Evolutionary conservation across 2,113 vertebrate species (phyloP).

Genomic region (Herpailurus yagouaroundi): DNA sequence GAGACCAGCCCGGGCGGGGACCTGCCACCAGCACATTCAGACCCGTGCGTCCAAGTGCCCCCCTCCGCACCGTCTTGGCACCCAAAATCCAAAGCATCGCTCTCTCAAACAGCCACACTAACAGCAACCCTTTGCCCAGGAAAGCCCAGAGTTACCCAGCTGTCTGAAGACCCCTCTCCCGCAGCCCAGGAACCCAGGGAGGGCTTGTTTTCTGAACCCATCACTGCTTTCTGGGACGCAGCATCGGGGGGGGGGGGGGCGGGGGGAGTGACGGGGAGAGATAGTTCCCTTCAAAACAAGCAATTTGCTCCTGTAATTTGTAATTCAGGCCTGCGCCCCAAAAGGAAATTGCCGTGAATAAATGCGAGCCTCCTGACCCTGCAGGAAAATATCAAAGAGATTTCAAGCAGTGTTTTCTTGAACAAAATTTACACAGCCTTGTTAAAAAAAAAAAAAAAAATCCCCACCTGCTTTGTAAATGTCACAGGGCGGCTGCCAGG

Average conservation of each 20-base stretch:
- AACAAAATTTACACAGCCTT: neutral
- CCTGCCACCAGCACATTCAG: neutral
- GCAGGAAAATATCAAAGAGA: conserved; percentile 6
- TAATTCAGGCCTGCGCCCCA: neutral
- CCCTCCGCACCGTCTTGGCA: neutral
- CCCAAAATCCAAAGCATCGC: neutral
- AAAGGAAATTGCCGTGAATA: neutral
- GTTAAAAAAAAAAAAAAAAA: neutral
- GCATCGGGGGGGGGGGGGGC: accelerated
- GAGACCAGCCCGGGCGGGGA: accelerated
- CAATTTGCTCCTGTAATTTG: neutral
- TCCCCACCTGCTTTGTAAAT: neutral
- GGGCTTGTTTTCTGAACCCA: neutral
- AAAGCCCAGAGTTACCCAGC: neutral
- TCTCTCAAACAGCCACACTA: neutral
- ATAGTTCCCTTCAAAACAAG: neutral
- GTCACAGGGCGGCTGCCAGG: neutral
- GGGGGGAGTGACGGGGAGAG: neutral
- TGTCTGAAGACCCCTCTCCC: neutral
- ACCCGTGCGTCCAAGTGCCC: no score
- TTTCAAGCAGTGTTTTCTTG: neutral
- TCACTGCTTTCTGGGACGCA: neutral
- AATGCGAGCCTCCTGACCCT: neutral
- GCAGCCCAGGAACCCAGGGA: neutral
- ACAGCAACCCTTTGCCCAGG: neutral